These are phyloP conservation scores for Apostichopus californicus DNA, from an alignment of 35 echinoderm and acorn worm species.

Conservation along the genomic window DNA sequence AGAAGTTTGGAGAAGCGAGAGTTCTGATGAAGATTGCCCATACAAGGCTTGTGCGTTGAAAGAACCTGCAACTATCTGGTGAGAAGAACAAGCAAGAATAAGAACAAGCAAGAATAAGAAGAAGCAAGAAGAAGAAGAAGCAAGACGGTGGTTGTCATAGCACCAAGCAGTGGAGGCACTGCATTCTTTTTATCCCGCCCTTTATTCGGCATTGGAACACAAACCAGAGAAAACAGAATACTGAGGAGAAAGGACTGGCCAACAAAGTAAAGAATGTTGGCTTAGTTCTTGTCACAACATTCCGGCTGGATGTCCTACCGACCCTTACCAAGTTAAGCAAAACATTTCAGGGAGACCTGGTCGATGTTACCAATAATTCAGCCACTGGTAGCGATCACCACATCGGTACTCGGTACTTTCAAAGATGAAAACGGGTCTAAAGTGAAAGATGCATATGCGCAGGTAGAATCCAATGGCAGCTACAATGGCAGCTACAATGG, in stretches of 20 bases:
- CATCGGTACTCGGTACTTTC: neutral
- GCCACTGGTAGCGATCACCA: neutral
- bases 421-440: neutral
- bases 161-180: neutral
- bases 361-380: neutral
- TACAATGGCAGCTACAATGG: too few species aligned
- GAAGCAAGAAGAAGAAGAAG: too few species aligned
- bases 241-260: neutral
- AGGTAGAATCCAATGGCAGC: too few species aligned
- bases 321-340: neutral
- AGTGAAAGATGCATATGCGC: too few species aligned
- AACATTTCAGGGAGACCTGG: neutral
- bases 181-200: neutral
- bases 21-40: neutral
- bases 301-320: neutral
- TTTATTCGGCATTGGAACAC: neutral
- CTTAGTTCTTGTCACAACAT: neutral
- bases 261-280: neutral
- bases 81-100: too few species aligned
- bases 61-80: neutral
- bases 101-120: too few species aligned
- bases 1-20: neutral
- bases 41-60: neutral
- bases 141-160: neutral
- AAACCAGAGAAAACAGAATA: neutral